Evolutionary conservation across 2,113 vertebrate genomes (phyloP).

Genomic region (Hirundichthys speculiger): DNA sequence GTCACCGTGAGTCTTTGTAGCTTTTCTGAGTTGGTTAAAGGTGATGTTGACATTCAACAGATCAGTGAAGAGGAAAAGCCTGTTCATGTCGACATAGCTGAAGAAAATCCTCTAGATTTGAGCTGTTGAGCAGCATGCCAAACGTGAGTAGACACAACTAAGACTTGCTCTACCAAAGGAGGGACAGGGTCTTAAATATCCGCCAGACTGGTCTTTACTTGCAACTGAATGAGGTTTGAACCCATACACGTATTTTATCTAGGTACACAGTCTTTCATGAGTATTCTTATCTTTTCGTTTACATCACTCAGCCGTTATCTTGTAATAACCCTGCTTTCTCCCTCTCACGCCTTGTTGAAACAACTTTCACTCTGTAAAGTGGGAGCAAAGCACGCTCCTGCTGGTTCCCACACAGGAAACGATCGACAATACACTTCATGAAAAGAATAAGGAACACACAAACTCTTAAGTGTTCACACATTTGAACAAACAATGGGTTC

Average conservation of each 20-base stretch:
- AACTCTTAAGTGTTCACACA: constrained; percentile 5
- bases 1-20: neutral
- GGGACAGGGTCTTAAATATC: neutral
- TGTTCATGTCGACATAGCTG: constrained; percentile 16
- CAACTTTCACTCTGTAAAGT: constrained; percentile 10
- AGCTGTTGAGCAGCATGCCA: constrained; percentile 26
- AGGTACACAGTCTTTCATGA: neutral
- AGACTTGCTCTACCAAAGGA: constrained; percentile 15
- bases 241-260: neutral
- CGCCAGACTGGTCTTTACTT: constrained; percentile 36
- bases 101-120: constrained; percentile 21
- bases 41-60: neutral
- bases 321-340: constrained; percentile 3
- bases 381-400: neutral
- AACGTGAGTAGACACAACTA: constrained; percentile 50
- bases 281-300: constrained; percentile 2
- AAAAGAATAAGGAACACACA: constrained; percentile 23
- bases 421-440: constrained; percentile 46
- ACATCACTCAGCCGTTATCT: neutral
- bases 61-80: neutral
- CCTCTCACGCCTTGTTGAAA: constrained; percentile 26
- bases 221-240: constrained; percentile 10
- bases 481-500: constrained; percentile 4
- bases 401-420: constrained; percentile 20
- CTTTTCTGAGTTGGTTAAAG: neutral